Conservation (phyloP, 2,113 vertebrate species). For the Corythoichthys intestinalis region DNA sequence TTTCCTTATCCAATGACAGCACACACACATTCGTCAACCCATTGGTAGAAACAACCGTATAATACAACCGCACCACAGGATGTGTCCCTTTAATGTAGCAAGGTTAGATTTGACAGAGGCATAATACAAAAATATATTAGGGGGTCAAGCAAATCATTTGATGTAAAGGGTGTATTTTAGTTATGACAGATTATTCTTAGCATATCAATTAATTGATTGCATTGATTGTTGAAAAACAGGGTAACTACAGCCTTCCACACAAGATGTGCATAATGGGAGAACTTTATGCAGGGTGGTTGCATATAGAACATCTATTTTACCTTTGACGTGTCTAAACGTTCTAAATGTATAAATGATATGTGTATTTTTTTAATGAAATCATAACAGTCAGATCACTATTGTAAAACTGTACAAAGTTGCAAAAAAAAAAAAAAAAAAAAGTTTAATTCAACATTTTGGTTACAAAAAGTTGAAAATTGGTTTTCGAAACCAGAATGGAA, state of each 20-base stretch:
- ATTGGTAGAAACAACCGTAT: background rate
- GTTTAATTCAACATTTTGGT: background rate
- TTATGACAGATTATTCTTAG: background rate
- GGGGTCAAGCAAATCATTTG: background rate
- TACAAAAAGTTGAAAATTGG: background rate
- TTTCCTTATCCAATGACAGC: slow-evolving; percentile 15
- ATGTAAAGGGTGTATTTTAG: background rate
- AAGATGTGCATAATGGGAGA: background rate
- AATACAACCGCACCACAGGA: background rate
- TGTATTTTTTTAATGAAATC: background rate
- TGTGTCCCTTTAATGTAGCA: background rate
- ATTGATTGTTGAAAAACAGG: background rate
- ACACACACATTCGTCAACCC: background rate
- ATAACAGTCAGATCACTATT: background rate
- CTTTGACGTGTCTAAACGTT: background rate
- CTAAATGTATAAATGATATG: background rate
- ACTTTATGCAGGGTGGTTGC: background rate
- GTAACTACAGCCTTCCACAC: background rate
- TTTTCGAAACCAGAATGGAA: background rate
- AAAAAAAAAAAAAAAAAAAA: background rate
- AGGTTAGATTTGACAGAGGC: background rate
- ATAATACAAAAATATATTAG: background rate
- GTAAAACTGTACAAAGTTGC: background rate
- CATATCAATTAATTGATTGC: background rate
- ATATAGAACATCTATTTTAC: background rate